Base-by-base conservation (phyloP, 2,113 vertebrate species). In the Archocentrus centrarchus region DNA sequence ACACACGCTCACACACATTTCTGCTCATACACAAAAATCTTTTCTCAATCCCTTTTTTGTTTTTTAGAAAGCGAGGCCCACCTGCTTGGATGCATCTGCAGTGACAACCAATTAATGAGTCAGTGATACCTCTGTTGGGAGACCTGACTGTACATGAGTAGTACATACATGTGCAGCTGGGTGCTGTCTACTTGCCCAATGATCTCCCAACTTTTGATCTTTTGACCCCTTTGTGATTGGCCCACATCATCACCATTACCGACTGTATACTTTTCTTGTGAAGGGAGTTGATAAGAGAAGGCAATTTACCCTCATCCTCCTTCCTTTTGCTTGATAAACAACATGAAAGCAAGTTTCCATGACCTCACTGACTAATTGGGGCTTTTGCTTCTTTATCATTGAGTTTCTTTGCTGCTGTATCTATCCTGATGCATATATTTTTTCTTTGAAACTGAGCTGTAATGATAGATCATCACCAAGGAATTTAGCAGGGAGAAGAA, bases 81-180 rank as follows among this genome's bases (percentile, higher is more conserved):
- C 83, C 89, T 93, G 89, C 84, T 89, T 39, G 15, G 35, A 70
- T 68, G 85, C 87, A 89, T 91, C 88, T 85, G 85, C 80, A 80
- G 1, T 32, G 77, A 81, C 59, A 75, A 70, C 47, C 47, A 47
- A 64, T 81, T 63, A 77, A 64, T 83, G 68, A 83, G 78, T 86
- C 81, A 79, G 3, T 35, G 39, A 60, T n/a, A 76, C 73, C 62
- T 88, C 84, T 87, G 84, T 76, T 7, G 7, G 57, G 22, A 44
- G 50, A 30, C 63, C 61, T 44, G 57, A 68, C 37, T 55, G 32
- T n/a, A 73, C 17, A 55, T 73, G 47, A 18, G 50, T 53, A 6
- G 18, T 5, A 7, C 18, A 1, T 41, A 35, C 7, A 47, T 11
- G 24, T 68, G 15, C 22, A 53, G 5, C 10, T 24, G 41, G 18